Percentiles rank a stretch among this genome's conserved stretches.
Conservation (phyloP, 2,797 vertebrate species). For the Hipposideros larvatus region DNA sequence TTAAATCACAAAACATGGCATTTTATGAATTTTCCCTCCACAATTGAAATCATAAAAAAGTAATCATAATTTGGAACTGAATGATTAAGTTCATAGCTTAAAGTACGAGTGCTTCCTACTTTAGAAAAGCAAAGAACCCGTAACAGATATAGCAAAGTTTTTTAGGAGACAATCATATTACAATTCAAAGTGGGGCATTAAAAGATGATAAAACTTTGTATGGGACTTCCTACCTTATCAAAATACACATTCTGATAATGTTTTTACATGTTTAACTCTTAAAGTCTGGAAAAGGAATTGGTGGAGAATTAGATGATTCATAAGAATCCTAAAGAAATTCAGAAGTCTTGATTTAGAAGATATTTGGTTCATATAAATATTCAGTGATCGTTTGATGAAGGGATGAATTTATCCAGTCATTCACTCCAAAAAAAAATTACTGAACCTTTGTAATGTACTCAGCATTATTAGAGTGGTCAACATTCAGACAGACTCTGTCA, state of each 20-base stretch:
- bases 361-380: background rate
- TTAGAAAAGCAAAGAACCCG: background rate
- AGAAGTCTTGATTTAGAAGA: background rate
- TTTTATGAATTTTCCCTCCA: background rate
- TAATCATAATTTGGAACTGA: background rate
- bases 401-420: background rate
- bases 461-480: background rate
- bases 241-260: background rate
- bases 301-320: background rate
- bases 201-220: background rate
- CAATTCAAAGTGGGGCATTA: background rate
- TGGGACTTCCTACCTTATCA: background rate
- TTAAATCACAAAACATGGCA: background rate
- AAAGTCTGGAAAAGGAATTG: background rate
- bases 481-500: background rate
- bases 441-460: background rate
- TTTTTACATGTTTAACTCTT: background rate
- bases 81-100: background rate
- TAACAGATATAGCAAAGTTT: background rate
- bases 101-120: background rate
- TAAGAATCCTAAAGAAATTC: background rate
- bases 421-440: background rate
- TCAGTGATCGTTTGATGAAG: background rate
- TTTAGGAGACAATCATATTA: background rate
- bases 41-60: background rate